phyloP scores from a whole-genome alignment of 2,797 vertebrate species.

The Crocidura indochinensis region DNA sequence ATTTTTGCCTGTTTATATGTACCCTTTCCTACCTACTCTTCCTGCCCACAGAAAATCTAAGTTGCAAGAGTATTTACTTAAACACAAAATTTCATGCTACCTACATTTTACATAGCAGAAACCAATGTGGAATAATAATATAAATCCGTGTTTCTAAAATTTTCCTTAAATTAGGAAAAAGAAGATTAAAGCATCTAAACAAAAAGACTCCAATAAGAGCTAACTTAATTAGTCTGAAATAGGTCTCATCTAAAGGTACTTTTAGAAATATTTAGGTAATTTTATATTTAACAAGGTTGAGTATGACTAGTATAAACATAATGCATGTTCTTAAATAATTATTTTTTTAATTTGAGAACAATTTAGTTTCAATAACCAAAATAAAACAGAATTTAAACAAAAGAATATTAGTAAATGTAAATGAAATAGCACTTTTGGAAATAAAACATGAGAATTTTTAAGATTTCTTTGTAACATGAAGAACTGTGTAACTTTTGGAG shows the following conservation, averaged over 20 bases:
- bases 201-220: neutral
- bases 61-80: slow-evolving; percentile 17
- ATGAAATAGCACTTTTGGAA: neutral
- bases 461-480: neutral
- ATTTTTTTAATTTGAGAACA: neutral
- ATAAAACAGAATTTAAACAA: slow-evolving; percentile 12
- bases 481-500: neutral
- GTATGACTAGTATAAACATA: neutral
- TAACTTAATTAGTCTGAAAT: neutral
- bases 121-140: neutral
- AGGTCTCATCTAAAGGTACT: neutral
- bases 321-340: neutral
- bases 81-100: slow-evolving; percentile 3
- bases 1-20: neutral
- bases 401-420: neutral
- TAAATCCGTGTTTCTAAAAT: neutral
- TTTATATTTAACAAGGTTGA: neutral
- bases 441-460: neutral
- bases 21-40: neutral
- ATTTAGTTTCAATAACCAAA: neutral
- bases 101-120: neutral
- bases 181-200: neutral
- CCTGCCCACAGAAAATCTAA: neutral
- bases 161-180: neutral
- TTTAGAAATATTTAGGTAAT: slow-evolving; percentile 5